These are phyloP conservation scores for Crepidodera aurea DNA, from an alignment of 2,888 invertebrate species.

Conservation along the genomic window DNA sequence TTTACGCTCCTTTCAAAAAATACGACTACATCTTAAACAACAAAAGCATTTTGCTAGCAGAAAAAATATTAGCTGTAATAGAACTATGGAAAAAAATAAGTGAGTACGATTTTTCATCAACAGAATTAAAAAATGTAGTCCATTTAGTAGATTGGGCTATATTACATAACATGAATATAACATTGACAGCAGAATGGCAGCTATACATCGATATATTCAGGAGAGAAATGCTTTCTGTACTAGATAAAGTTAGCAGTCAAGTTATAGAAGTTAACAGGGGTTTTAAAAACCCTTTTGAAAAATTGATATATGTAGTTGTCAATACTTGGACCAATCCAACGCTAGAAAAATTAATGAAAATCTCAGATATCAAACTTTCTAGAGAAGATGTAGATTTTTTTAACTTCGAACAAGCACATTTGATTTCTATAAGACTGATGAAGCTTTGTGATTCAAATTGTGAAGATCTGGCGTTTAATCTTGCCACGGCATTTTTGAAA, in stretches of 20 bases:
- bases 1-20: slow-evolving; percentile 49
- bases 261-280: slow-evolving; percentile 49
- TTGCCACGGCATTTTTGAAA: slow-evolving; percentile 63
- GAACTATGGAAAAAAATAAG: slow-evolving; percentile 54
- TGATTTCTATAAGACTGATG: slow-evolving; percentile 67
- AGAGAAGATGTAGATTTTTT: slow-evolving; percentile 64
- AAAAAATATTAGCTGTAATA: slow-evolving; percentile 52
- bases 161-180: slow-evolving; percentile 56
- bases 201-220: slow-evolving; percentile 49
- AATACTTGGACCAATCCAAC: slow-evolving; percentile 58
- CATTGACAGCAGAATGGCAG: slow-evolving; percentile 57
- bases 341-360: slow-evolving; percentile 51
- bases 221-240: slow-evolving; percentile 37
- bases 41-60: slow-evolving; percentile 50
- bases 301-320: slow-evolving; percentile 54
- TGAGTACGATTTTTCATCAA: slow-evolving; percentile 46
- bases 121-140: slow-evolving; percentile 50
- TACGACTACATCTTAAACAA: slow-evolving; percentile 54
- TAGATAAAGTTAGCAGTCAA: slow-evolving; percentile 51
- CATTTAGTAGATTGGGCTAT: slow-evolving; percentile 58
- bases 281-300: slow-evolving; percentile 53
- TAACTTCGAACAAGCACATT: slow-evolving; percentile 65
- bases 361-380: slow-evolving; percentile 50
- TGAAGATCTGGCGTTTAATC: slow-evolving; percentile 68
- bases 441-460: slow-evolving; percentile 69